These are phyloP conservation scores for Clepsis dumicolana DNA, from an alignment of 2,888 invertebrate species.

Conservation along the genomic window DNA sequence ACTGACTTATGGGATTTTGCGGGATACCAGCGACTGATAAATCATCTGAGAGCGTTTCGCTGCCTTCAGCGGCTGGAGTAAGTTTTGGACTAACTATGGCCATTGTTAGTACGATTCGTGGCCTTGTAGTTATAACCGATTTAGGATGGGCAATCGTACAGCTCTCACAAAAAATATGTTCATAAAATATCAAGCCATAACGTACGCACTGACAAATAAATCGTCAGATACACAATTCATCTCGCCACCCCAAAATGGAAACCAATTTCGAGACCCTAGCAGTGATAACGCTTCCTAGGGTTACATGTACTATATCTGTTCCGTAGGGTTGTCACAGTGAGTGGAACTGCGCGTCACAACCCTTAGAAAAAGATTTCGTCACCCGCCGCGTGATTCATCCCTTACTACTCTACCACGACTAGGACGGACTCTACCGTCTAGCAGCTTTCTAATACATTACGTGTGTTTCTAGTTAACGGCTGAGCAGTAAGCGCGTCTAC, in stretches of 20 bases:
- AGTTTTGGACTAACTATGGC: neutral
- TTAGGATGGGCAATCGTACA: too few species aligned
- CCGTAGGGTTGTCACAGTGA: slow-evolving; percentile 3
- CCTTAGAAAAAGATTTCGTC: neutral
- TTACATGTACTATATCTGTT: neutral
- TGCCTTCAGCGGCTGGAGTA: neutral
- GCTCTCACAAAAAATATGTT: neutral
- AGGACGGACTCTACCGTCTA: neutral
- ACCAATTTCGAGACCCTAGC: slow-evolving; percentile 7
- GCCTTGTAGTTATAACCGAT: neutral
- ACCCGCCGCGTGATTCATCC: slow-evolving; percentile 18
- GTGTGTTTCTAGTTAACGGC: neutral
- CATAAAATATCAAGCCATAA: neutral
- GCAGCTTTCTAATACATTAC: neutral
- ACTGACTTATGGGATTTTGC: slow-evolving; percentile 32
- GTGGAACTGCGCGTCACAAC: slow-evolving; percentile 1
- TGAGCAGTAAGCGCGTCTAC: neutral
- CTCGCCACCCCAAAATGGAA: neutral
- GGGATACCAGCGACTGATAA: slow-evolving; percentile 4
- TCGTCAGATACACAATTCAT: neutral
- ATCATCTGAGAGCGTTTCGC: neutral
- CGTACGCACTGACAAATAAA: neutral
- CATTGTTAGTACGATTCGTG: neutral
- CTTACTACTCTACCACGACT: neutral
- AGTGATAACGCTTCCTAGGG: slow-evolving; percentile 5